These are phyloP conservation scores for Centropus bengalensis DNA, from an alignment of 2,113 vertebrate genomes.

Conservation along the genomic window DNA sequence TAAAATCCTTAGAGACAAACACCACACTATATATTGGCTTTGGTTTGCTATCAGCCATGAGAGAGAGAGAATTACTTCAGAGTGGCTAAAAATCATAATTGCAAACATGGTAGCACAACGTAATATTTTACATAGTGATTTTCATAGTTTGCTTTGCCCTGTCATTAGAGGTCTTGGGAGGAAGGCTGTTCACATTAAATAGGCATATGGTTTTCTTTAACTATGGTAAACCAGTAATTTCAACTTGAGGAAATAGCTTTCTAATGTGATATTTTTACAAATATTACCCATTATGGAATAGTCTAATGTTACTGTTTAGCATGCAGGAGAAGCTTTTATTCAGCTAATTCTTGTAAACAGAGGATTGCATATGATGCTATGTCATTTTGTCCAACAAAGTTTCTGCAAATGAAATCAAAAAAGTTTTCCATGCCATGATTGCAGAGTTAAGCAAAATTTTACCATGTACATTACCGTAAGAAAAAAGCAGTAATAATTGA, in stretches of 20 bases:
- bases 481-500: neutral
- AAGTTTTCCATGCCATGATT: neutral
- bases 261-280: neutral
- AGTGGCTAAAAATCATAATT: neutral
- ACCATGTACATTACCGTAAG: neutral
- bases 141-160: neutral
- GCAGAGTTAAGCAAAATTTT: neutral
- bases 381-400: neutral
- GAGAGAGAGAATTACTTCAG: neutral
- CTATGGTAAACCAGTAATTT: neutral
- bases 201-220: slow-evolving; percentile 30
- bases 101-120: neutral
- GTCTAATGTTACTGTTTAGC: neutral
- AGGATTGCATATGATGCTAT: neutral
- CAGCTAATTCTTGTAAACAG: neutral
- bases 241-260: neutral
- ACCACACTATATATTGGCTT: neutral
- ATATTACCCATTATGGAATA: neutral
- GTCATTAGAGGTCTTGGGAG: slow-evolving; percentile 33
- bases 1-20: neutral
- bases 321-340: neutral
- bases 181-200: neutral
- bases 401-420: neutral
- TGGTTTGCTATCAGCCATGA: neutral
- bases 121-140: neutral